Evolutionary conservation across 2,113 vertebrate genomes (phyloP).

Genomic region (Etheostoma cragini): DNA sequence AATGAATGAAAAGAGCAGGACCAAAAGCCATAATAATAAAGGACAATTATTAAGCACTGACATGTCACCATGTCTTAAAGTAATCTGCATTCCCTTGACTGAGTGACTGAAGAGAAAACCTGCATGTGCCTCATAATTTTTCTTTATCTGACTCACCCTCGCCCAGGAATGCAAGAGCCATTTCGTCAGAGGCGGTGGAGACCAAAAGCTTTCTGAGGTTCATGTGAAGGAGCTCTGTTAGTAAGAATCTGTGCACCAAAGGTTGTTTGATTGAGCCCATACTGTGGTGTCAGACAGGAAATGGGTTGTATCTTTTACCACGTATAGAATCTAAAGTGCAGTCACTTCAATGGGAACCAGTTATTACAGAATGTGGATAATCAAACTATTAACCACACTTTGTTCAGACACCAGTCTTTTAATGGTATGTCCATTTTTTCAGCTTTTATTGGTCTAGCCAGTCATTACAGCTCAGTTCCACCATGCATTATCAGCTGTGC

Average conservation of each 20-base stretch:
- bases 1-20: constrained; percentile 9
- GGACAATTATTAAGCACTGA: background rate
- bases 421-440: constrained; percentile 1
- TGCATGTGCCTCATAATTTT: constrained; percentile 9
- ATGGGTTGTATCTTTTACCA: background rate
- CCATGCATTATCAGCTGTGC: constrained; percentile 3
- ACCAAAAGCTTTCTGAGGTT: constrained; percentile 83
- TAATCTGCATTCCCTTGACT: background rate
- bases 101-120: constrained; percentile 17
- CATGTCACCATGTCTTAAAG: background rate
- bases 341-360: background rate
- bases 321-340: background rate
- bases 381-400: constrained; percentile 25
- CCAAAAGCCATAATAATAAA: background rate
- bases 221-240: constrained; percentile 71
- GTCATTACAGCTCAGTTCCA: constrained; percentile 20
- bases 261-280: constrained; percentile 70
- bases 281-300: constrained; percentile 2
- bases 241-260: constrained; percentile 72
- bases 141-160: constrained; percentile 62
- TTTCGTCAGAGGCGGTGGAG: constrained; percentile 74
- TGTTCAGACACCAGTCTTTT: constrained; percentile 5
- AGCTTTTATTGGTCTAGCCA: constrained; percentile 52
- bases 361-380: background rate
- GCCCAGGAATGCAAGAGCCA: constrained; percentile 71